These are phyloP conservation scores for Lathronympha strigana DNA, from an alignment of 2,888 invertebrate species.

Conservation along the genomic window DNA sequence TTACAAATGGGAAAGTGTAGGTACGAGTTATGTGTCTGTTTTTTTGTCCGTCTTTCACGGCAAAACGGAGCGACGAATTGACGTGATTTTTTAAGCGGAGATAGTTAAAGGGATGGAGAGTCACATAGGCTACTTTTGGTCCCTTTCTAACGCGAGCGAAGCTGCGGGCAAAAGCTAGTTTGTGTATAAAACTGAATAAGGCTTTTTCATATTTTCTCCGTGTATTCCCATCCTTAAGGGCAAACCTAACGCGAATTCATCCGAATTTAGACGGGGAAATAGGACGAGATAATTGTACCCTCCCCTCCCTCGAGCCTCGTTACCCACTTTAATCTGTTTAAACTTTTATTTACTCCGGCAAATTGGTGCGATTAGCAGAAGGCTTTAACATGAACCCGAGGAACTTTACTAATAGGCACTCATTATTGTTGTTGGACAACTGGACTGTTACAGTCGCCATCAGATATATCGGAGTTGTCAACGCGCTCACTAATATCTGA, in stretches of 20 bases:
- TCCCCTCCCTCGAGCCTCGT: conserved; percentile 61
- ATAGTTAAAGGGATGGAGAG: too few relatives aligned
- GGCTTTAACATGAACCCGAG: conserved; percentile 57
- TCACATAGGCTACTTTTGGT: too few relatives aligned
- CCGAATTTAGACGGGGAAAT: conserved; percentile 80
- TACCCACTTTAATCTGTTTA: conserved; percentile 79
- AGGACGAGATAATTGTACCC: conserved; percentile 79
- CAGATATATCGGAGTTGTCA: too few relatives aligned
- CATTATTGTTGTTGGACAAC: conserved; percentile 20
- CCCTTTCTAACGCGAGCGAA: too few relatives aligned
- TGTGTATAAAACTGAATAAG: not conserved
- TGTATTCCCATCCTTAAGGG: conserved; percentile 38
- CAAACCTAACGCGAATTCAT: conserved; percentile 75
- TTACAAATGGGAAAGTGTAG: too few relatives aligned
- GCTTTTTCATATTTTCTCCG: not conserved
- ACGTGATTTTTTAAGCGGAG: too few relatives aligned
- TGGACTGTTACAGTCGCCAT: too few relatives aligned
- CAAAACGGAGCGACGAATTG: too few relatives aligned
- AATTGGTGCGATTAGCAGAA: conserved; percentile 74
- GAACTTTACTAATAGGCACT: conserved; percentile 44
- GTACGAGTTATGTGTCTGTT: too few relatives aligned
- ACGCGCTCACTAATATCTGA: too few relatives aligned
- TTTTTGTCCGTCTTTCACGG: too few relatives aligned
- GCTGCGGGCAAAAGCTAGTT: too few relatives aligned
- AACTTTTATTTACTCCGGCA: conserved; percentile 79